Conservation (phyloP, 1,140 invertebrate genomes). For the Trichogramma pretiosum region DNA sequence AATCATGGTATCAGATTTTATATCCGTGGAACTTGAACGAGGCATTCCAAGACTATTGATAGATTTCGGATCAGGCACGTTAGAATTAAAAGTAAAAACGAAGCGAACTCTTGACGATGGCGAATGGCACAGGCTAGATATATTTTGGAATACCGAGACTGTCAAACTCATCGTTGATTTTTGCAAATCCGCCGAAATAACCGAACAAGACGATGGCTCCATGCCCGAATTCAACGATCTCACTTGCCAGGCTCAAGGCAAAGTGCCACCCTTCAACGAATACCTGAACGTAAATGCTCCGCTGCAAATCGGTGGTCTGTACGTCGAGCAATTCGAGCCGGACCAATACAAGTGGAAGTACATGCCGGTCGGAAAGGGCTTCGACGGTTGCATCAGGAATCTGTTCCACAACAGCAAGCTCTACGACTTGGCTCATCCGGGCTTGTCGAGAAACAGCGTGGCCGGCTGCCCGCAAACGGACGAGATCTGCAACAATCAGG, state of each 20-base stretch:
- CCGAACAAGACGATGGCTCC: constrained; percentile 79
- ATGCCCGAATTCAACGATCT: constrained; percentile 77
- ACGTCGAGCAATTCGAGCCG: constrained; percentile 78
- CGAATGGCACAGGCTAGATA: constrained; percentile 91
- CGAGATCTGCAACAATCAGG: constrained; percentile 73
- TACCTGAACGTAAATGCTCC: constrained; percentile 94
- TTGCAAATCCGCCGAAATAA: constrained; percentile 77
- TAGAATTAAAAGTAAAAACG: constrained; percentile 81
- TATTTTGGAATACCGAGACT: constrained; percentile 89
- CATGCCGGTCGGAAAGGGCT: constrained; percentile 78
- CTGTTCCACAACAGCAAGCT: constrained; percentile 92
- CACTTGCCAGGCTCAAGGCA: constrained; percentile 78
- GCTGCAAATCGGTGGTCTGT: constrained; percentile 84
- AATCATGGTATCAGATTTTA: constrained; percentile 84
- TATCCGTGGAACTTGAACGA: constrained; percentile 83
- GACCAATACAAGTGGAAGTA: constrained; percentile 77
- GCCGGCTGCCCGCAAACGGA: constrained; percentile 86
- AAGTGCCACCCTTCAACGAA: constrained; percentile 89
- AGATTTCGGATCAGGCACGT: constrained; percentile 89
- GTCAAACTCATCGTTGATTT: constrained; percentile 80
- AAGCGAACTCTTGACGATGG: constrained; percentile 82
- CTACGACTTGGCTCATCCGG: constrained; percentile 84
- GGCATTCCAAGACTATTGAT: constrained; percentile 84
- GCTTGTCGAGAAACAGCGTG: constrained; percentile 71
- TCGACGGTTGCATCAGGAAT: constrained; percentile 92